Evolutionary conservation across 2,113 vertebrate species (phyloP), one percentile per base, ranked within the genome.

Genomic region (Phodopus roborovskii): DNA sequence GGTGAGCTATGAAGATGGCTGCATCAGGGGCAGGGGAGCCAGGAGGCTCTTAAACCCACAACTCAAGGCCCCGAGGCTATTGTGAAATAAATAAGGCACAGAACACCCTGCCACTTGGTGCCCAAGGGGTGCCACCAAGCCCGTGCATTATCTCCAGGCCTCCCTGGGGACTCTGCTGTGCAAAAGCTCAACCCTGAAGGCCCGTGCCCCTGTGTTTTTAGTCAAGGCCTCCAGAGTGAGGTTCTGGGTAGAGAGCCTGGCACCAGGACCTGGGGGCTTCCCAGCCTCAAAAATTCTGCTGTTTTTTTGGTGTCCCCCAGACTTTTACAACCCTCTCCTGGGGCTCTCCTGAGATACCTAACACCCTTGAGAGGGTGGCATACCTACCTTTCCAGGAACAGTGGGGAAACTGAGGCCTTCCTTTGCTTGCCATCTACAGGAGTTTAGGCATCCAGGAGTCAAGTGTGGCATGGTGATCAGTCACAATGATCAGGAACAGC

Each of bases 111-210:
- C 9, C 4, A 26, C 39, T 48, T 11, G 39, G 39, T 26, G 39
- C 60, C 2, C 15, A 39, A 17, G 17, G 28, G 56, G 3, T 45
- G 53, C 39, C 28, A 7, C 13, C 84, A 45, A 20, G 62, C 22
- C 13, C 16, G 20, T 0, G 0, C 16, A 3, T 36, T 30, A 7
- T 53, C 11, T 17, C 64, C 36, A 17, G 24, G 70, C 33, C 45
- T 48, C 15, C n/a, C 24, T 28, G 30, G 28, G 45, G n/a, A 20
- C 26, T 22, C 24, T 58, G 26, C 39, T 5, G 4, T 60, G 68
- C 15, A 64, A 12, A 58, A 83, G 58, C 4, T 22, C 8, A 33
- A 39, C 26, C 78, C 71, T 42, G 19, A 68, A 70, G 45, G 28
- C 15, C 3, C 9, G 13, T 1, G 33, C 50, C 30, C 58, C 39